These are phyloP conservation scores for Corvus moneduloides DNA, from an alignment of 2,113 vertebrate genomes.

Conservation along the genomic window DNA sequence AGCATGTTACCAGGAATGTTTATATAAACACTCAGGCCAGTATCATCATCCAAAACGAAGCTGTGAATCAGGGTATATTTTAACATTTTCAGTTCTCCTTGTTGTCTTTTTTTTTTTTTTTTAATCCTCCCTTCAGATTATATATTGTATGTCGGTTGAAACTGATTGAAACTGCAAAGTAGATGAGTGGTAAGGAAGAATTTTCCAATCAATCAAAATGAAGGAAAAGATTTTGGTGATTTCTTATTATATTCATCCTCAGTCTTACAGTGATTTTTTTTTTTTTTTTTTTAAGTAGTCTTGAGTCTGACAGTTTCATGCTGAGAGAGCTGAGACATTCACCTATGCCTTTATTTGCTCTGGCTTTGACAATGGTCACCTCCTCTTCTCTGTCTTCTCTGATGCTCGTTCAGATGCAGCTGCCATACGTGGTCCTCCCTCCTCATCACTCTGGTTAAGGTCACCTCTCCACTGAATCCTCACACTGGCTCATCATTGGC, in stretches of 20 bases:
- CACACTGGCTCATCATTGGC: not conserved
- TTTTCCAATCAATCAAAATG: not conserved
- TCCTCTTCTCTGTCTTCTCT: not conserved
- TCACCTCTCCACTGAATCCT: too few species aligned
- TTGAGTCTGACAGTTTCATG: not conserved
- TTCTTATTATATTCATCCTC: not conserved
- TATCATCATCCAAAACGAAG: not conserved
- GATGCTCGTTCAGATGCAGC: not conserved
- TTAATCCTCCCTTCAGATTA: not conserved
- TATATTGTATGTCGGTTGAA: not conserved
- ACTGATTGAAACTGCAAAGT: not conserved
- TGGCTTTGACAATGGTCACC: not conserved
- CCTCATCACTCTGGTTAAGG: too few species aligned
- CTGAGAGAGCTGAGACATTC: not conserved
- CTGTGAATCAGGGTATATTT: not conserved
- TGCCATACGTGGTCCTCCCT: not conserved
- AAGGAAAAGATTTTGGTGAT: not conserved
- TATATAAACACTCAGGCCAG: not conserved
- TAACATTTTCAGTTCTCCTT: not conserved
- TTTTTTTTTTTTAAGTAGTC: not conserved
- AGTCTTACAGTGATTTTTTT: not conserved
- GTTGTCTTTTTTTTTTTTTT: not conserved
- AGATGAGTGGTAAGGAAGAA: not conserved
- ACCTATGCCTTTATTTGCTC: not conserved
- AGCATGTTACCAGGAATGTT: not conserved